These are phyloP conservation scores for Ornithoptera alexandrae DNA, from an alignment of 2,888 invertebrate genomes.

Conservation along the genomic window DNA sequence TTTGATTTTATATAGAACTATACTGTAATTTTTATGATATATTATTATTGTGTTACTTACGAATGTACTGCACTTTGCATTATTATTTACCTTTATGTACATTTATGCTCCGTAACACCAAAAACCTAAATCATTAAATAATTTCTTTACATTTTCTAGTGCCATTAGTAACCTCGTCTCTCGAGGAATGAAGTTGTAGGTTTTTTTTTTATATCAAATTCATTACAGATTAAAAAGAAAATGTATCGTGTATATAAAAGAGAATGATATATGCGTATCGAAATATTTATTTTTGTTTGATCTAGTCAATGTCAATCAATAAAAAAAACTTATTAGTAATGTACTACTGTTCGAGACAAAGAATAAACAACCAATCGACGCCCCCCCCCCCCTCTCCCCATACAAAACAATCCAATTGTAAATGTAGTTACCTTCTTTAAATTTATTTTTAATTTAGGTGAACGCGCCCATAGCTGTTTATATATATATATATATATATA, in stretches of 20 bases:
- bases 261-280: conserved; percentile 30
- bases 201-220: neutral
- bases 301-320: conserved; percentile 52
- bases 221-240: conserved; percentile 8
- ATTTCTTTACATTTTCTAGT: conserved; percentile 14
- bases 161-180: conserved; percentile 19
- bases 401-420: conserved; percentile 27
- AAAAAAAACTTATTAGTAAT: conserved; percentile 3
- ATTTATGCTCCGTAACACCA: too few relatives aligned
- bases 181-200: neutral
- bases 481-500: conserved; percentile 17
- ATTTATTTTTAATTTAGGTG: conserved; percentile 45
- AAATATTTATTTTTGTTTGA: conserved; percentile 37
- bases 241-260: conserved; percentile 32
- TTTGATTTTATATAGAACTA: neutral
- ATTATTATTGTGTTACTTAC: neutral
- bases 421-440: conserved; percentile 43
- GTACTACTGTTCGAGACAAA: conserved; percentile 8
- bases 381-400: neutral
- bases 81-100: too few relatives aligned
- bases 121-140: neutral
- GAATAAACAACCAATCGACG: neutral
- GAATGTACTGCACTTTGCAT: too few relatives aligned
- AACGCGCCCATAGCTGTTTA: conserved; percentile 32
- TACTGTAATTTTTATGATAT: neutral